phyloP scores from a whole-genome alignment of 2,888 invertebrate species.

The Pristionchus arcanus region DNA sequence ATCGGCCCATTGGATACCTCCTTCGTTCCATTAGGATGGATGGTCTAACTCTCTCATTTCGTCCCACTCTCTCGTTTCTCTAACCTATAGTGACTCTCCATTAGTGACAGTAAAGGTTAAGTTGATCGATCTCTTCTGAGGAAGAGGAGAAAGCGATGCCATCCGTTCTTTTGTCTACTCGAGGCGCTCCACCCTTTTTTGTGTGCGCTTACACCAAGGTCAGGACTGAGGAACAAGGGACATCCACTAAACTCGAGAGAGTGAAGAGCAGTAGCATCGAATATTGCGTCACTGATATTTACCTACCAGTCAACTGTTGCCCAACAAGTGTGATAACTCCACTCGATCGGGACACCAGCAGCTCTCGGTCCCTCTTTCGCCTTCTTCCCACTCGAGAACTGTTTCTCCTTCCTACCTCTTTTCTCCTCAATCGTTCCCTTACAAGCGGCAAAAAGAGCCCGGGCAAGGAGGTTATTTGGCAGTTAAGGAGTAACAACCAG shows the following conservation, averaged over 20 bases:
- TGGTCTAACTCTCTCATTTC: too few relatives aligned
- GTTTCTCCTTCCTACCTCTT: not conserved
- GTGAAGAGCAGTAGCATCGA: not conserved
- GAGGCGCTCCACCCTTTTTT: not conserved
- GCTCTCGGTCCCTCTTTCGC: not conserved
- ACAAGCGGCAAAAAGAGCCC: constrained; percentile 26
- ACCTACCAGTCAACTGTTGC: not conserved
- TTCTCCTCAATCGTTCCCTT: constrained; percentile 1
- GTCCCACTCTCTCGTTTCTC: too few relatives aligned
- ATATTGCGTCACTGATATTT: constrained; percentile 20
- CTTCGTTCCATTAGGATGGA: too few relatives aligned
- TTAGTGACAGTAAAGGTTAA: constrained; percentile 37
- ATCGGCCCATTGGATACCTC: not conserved
- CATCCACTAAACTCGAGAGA: constrained; percentile 9
- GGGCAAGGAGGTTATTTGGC: constrained; percentile 15
- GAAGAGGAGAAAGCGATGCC: not conserved
- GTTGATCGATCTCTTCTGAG: not conserved
- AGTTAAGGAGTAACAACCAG: constrained; percentile 40
- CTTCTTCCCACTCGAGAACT: not conserved
- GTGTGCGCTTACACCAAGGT: not conserved
- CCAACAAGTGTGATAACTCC: constrained; percentile 18
- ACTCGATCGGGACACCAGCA: not conserved
- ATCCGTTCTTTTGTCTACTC: constrained; percentile 18
- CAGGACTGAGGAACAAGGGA: not conserved
- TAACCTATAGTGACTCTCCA: not conserved